These are phyloP conservation scores for Xestia c-nigrum DNA, from an alignment of 2,888 invertebrate species.

Conservation along the genomic window DNA sequence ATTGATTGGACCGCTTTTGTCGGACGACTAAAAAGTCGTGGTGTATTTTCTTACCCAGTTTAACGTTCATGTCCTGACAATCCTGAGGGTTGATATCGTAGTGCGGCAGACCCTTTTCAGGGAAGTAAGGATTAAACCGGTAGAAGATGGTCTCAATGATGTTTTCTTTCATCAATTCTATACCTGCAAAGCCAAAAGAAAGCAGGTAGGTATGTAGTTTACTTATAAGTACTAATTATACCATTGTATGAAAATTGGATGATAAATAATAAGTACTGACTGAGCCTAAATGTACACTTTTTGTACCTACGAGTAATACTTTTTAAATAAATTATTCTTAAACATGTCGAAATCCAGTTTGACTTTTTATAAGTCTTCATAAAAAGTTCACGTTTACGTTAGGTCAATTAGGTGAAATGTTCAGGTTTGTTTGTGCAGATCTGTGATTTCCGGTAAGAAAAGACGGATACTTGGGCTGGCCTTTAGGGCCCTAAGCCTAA, in stretches of 20 bases:
- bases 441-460: neutral
- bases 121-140: conserved; percentile 86
- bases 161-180: conserved; percentile 81
- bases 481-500: no score
- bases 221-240: no score
- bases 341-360: neutral
- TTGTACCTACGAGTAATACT: no score
- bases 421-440: neutral
- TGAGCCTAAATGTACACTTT: no score
- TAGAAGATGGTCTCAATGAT: conserved; percentile 83
- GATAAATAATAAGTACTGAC: no score
- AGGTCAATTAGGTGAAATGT: neutral
- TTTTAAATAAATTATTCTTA: no score
- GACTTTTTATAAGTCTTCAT: neutral
- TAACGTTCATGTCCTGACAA: conserved; percentile 75
- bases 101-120: conserved; percentile 72
- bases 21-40: no score
- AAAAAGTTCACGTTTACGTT: neutral
- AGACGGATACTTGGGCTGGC: no score
- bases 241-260: no score
- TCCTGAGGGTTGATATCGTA: conserved; percentile 80
- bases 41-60: conserved; percentile 75
- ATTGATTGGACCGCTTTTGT: no score
- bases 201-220: no score
- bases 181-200: conserved; percentile 71